Percentiles rank a stretch among this genome's conserved stretches.
These are phyloP conservation scores for Diaphora mendica DNA, from an alignment of 2,888 invertebrate genomes.

Conservation along the genomic window DNA sequence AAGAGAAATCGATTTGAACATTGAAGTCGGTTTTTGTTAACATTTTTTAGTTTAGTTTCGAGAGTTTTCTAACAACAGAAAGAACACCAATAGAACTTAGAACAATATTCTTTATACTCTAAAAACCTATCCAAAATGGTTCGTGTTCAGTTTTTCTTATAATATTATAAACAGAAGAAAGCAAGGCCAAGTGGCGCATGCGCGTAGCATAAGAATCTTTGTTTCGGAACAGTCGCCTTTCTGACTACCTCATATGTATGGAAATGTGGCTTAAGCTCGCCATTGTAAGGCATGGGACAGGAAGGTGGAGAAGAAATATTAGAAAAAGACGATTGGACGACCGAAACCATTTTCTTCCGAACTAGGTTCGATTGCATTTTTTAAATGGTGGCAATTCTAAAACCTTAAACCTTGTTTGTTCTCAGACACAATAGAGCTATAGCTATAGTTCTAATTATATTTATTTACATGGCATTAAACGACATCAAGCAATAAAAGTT, in stretches of 20 bases:
- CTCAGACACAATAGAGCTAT: too few species aligned
- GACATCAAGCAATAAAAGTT: too few species aligned
- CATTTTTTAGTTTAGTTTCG: too few species aligned
- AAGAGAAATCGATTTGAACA: too few species aligned
- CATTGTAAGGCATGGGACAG: conserved; percentile 27
- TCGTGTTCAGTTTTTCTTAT: conserved; percentile 7
- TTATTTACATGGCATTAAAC: too few species aligned
- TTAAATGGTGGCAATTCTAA: background rate
- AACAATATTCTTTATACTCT: background rate
- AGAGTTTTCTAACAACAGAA: too few species aligned
- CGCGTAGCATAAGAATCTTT: conserved; percentile 48
- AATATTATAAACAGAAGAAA: conserved; percentile 13
- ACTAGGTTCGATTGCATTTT: background rate
- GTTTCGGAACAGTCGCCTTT: conserved; percentile 52
- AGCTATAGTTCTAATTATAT: background rate
- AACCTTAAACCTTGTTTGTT: background rate
- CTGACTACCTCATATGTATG: conserved; percentile 80
- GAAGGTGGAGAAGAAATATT: conserved; percentile 1
- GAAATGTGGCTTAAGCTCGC: conserved; percentile 70
- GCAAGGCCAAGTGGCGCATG: conserved; percentile 26
- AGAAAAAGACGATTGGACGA: background rate
- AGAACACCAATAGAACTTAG: too few species aligned
- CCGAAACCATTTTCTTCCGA: background rate
- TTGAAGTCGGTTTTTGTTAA: too few species aligned
- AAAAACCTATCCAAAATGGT: background rate